A percentile compares a stretch with the other conserved stretches of the same genome.
These are phyloP conservation scores for Cephus spinipes DNA, from an alignment of 2,888 invertebrate genomes.

Conservation along the genomic window DNA sequence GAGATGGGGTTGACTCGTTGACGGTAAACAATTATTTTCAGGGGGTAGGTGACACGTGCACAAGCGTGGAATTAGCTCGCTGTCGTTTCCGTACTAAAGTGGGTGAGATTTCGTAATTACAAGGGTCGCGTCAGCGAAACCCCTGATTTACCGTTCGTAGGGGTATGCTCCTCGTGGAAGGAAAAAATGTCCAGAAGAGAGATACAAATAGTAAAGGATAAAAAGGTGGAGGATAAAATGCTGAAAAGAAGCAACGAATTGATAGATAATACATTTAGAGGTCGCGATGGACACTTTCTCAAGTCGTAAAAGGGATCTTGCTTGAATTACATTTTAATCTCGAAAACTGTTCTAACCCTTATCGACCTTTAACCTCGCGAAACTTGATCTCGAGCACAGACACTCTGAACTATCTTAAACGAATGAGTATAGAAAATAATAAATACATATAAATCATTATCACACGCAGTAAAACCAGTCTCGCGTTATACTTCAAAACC, in stretches of 20 bases:
- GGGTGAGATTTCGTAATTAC: slow-evolving; percentile 22
- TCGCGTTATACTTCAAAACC: background rate
- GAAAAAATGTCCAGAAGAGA: background rate
- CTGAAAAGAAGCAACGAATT: background rate
- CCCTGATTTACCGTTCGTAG: slow-evolving; percentile 19
- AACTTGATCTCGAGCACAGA: background rate
- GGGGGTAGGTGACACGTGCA: background rate
- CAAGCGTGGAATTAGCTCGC: background rate
- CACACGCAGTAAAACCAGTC: background rate
- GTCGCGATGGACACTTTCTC: background rate
- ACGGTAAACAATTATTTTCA: background rate
- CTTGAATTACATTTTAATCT: background rate
- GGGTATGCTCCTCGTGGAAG: background rate
- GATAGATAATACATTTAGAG: background rate
- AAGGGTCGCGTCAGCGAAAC: slow-evolving; percentile 20
- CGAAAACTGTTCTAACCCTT: background rate
- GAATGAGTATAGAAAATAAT: background rate
- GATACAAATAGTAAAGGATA: background rate
- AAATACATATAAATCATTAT: background rate
- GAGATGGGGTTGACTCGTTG: background rate
- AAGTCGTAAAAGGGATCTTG: background rate
- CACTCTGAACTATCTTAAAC: no score
- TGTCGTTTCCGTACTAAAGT: background rate
- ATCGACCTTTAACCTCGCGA: background rate
- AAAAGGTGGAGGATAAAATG: background rate